Base-by-base conservation (phyloP, 2,888 invertebrate genomes). In the Drosophila subquinaria region DNA sequence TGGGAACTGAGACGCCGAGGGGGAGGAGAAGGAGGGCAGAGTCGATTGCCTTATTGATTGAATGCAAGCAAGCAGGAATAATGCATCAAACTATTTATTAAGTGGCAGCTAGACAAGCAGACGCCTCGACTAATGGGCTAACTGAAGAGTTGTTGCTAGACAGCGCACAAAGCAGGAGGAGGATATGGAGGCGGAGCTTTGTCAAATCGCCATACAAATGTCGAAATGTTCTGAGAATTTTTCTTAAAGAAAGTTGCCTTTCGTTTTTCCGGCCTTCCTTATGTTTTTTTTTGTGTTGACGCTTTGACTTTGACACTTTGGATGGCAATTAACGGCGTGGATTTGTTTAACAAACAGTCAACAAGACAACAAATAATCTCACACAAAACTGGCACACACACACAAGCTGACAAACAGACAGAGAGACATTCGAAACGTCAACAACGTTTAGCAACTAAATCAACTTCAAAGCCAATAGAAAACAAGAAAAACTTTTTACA, bases 21-120 rank as follows among this genome's bases (percentile, higher is more conserved):
- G 9, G 38, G 15, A 9, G 15, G 52, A 35, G 50, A 15, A 9
- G 20, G 52, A 35, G 50, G 17, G 62, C 40, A 9, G 48, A 65
- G 50, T 38, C 69, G 76, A 69, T 63, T 53, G 73, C 63, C 63
- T 68, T 71, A 86, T 86, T 83, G 86, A 84, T 84, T 85, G 81
- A 83, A 81, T 78, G 83, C 85, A 73, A 77, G 83, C 85, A 73
- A 77, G 73, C 82, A 52, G 69, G 69, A 70, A 72, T 80, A 84
- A 86, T 86, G 84, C 84, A 84, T 82, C 78, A 82, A 74, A 83
- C 82, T 86, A 83, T 84, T 84, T 83, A 86, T 84, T 86, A 80
- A 84, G 86, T 86, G 84, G 77, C 79, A 65, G 73, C 70, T 73
- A 85, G 83, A 85, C 83, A 75, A 56, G 48, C 71, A 69, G 86